Conservation (phyloP, 1,140 invertebrate species). For the Gonatopus flavifemur region DNA sequence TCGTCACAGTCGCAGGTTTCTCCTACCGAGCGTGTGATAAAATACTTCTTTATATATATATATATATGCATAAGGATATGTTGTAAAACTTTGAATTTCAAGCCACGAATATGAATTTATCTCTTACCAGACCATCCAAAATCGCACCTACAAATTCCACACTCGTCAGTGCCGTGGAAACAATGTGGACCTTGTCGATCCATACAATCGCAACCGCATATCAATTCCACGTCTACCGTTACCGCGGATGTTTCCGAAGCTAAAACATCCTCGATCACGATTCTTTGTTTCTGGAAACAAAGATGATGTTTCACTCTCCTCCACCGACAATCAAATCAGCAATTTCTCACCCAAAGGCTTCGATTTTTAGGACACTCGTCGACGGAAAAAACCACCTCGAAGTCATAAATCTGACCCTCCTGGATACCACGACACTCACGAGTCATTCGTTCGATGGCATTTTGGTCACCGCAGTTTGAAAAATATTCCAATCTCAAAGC, state of each 20-base stretch:
- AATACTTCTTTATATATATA: not conserved
- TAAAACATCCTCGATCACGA: conserved; percentile 31
- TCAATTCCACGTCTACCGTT: conserved; percentile 31
- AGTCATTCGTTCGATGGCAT: conserved; percentile 4
- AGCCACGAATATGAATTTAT: not conserved
- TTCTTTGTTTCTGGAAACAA: conserved; percentile 23
- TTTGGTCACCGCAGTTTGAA: conserved; percentile 24
- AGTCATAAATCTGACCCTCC: conserved; percentile 33
- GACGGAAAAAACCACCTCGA: conserved; percentile 26
- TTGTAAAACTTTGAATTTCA: not conserved
- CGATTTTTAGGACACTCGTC: conserved; percentile 32
- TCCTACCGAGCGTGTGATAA: conserved; percentile 15
- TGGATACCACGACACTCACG: conserved; percentile 28
- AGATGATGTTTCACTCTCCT: not conserved
- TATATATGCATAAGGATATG: not conserved
- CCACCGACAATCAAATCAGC: conserved; percentile 3
- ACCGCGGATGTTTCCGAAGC: conserved; percentile 32
- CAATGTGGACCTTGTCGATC: conserved; percentile 18
- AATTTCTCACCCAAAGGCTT: conserved; percentile 27
- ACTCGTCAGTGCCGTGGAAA: conserved; percentile 31
- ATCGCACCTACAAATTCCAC: conserved; percentile 39
- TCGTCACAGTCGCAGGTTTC: conserved; percentile 36
- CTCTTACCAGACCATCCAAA: conserved; percentile 33
- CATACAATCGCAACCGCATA: conserved; percentile 37
- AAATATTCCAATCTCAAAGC: conserved; percentile 27